Base-by-base conservation (phyloP, 2,797 vertebrate genomes). In the Melanotaenia maccullochi region DNA sequence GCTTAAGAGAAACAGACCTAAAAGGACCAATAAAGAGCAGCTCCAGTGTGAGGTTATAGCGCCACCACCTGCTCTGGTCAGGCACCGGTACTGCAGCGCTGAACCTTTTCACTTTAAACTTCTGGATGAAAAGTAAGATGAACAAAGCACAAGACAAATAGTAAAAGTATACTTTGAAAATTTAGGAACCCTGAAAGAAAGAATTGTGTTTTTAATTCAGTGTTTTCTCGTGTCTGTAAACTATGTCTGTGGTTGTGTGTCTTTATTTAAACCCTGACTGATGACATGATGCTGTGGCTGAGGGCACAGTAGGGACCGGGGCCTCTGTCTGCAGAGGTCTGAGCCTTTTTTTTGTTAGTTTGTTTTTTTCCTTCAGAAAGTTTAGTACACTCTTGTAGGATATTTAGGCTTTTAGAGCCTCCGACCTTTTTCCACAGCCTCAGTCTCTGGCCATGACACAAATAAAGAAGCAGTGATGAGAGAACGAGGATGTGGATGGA, bases 1-100 rank as follows among this genome's bases (percentile, higher is more conserved):
- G 92, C 92, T 89, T 93, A 94, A 78, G 72, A 87, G 87, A 90
- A 92, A 89, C 54, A 70, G 93, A 96, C 92, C 94, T 94, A 94
- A 96, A 92, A 92, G 86, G 91, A 76, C 58, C 75, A 90, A 89
- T 85, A 83, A 92, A 3, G 65, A 60, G 0, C 5, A 77, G 90
- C 82, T 88, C 78, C 89, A 90, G 52, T 63, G 80, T 73, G 84
- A 84, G 85, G 83, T 85, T 90, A 85, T 76, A 89, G 89, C 88
- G 86, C 92, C 90, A 70, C 87, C 73, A 85, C 76, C 56, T 87
- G 70, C 85, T 76, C 73, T 80, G 82, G 65, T 57, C 33, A 18
- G 24, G 22, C 22, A 16, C 52, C 0, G 59, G 22, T 67, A 69
- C 61, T 86, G 84, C 89, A 85, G 47, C 28, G 1, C n/a, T 5